Conservation (phyloP, 2,888 invertebrate species). For the Deilephila porcellus region DNA sequence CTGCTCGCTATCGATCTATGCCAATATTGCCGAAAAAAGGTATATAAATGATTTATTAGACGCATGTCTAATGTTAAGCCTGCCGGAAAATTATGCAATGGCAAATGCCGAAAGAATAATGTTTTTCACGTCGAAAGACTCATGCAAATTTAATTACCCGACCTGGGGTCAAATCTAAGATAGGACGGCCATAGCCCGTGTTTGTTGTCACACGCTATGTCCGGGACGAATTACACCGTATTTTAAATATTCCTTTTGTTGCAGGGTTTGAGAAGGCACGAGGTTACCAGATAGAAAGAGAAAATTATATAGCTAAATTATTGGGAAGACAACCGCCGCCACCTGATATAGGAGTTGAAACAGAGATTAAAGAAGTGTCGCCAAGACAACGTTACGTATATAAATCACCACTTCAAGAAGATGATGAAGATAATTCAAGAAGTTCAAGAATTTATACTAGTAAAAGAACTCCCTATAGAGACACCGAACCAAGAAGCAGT, state of each 20-base stretch:
- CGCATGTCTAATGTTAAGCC: too few species aligned
- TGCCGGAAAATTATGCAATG: too few species aligned
- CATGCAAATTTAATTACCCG: too few species aligned
- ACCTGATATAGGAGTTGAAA: conserved; percentile 54
- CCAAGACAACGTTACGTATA: conserved; percentile 34
- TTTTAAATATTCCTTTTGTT: conserved; percentile 36
- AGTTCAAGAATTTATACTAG: conserved; percentile 34
- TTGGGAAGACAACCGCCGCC: conserved; percentile 52
- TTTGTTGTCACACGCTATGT: neutral
- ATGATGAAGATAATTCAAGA: conserved; percentile 39
- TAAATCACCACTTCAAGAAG: conserved; percentile 44
- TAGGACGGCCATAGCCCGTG: too few species aligned
- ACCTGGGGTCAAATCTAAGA: too few species aligned
- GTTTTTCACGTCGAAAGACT: too few species aligned
- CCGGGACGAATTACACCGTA: conserved; percentile 31
- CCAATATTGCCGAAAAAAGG: too few species aligned
- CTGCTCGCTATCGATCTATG: too few species aligned
- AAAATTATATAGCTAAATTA: conserved; percentile 81
- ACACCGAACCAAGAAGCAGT: conserved; percentile 34
- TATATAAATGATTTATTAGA: too few species aligned
- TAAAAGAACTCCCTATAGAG: conserved; percentile 26
- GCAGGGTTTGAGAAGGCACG: conserved; percentile 87
- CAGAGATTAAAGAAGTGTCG: conserved; percentile 50
- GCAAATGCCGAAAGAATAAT: too few species aligned
- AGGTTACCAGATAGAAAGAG: conserved; percentile 87